Base-by-base conservation (phyloP, 2,888 invertebrate genomes). In the Meiosimyza decipiens region DNA sequence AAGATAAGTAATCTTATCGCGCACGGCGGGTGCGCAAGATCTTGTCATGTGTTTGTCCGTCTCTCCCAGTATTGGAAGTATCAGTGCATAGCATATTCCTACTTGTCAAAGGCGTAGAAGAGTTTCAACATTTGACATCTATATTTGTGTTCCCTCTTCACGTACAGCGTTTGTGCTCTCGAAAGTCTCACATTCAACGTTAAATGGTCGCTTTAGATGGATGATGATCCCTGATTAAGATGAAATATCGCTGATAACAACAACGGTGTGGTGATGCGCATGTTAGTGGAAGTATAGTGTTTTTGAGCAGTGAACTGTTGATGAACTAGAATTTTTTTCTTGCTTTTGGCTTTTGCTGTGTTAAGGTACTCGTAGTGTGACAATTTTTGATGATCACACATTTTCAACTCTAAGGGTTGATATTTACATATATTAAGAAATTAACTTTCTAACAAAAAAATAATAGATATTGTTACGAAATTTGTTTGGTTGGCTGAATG, bases 1-100 rank as follows among this genome's bases (percentile, higher is more conserved):
- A 71, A 82, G 84, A 84, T 84, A 84, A 84, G 82, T 71, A 77
- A 77, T 79, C 79, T 79, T 75, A 79, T 77, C 79, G 77, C 77
- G 73, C 70, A 52, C 70, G 73, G 70, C 79, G 79, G 79, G 78
- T 79, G 79, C 77, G 72, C 78, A 74, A 74, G 74, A 76, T 75
- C 76, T 78, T 77, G 77, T 77, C 78, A 77, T 74, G 73, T 71
- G 69, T 57, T 15, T 65, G 57, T 72, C 71, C 57, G 63, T 51
- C 59, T 54, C 6, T 59, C 15, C 60, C 9, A 9, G 40, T 40
- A 5, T 2, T 57, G 12, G 4, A 22, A 13, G 16, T 12, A 57
- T 12, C 57, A 18, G 18, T 3, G 12, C 12, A 28, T 16, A 40
- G 52, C 9, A 9, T 50, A 12, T 33, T 15, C 59, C 51, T 52